Base-by-base conservation (phyloP, 1,140 invertebrate genomes). In the Wiebesia pumilae region DNA sequence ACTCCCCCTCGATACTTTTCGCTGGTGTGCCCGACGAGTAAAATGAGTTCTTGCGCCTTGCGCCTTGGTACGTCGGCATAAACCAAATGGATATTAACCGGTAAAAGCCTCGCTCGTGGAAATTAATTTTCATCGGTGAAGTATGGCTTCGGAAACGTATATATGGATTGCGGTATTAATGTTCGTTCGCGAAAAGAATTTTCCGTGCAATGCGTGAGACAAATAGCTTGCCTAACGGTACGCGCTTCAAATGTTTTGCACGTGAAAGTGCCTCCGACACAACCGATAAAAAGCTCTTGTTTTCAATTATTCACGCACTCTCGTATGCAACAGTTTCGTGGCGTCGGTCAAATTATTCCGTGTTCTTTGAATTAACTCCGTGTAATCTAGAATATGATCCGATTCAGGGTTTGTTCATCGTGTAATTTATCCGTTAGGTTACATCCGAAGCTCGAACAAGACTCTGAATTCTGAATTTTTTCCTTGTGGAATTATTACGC, bases 141-240 rank as follows among this genome's bases (percentile, higher is more conserved):
- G 33, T 43, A 67, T 69, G 47, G 80, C 30, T 35, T 81, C n/a
- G 38, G 16, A 69, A 69, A 69, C 80, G 33, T 81, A 69, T 67
- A 81, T 67, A 81, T 19, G 54, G 12, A 33, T 33, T 3, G 12
- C 10, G 58, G 19, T 24, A 35, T n/a, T 24, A n/a, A 38, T 16
- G 69, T 1, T 38, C 6, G 3, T 21, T 6, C 3, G 35, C 3
- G 67, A 4, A 71, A 4, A 35, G 3, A 71, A 12, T 73, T 21
- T 38, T 16, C 24, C 35, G 27, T 40, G 4, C n/a, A 30, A 81
- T 33, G 40, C 9, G 69, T 69, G 80, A 21, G 80, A 67, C 80
- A 12, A 69, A 67, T 81, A 69, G n/a, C 3, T 40, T 67, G 0
- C 40, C 38, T 43, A 47, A 69, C 38, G 16, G 19, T 38, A 16